These are phyloP conservation scores for Melieria picta DNA, from an alignment of 2,888 invertebrate species.

Conservation along the genomic window DNA sequence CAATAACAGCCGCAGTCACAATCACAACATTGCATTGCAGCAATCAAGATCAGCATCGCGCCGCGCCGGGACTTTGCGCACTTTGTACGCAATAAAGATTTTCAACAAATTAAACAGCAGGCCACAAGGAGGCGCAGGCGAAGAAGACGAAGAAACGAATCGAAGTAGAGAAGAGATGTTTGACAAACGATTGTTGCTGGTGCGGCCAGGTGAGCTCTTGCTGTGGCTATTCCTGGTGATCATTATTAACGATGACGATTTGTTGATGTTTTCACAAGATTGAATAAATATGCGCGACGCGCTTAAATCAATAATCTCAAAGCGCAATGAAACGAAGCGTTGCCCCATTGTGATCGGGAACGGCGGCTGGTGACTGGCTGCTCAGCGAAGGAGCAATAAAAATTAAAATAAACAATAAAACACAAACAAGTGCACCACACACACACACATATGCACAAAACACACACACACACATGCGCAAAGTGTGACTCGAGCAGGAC, in stretches of 20 bases:
- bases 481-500: too few relatives aligned
- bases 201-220: slow-evolving; percentile 15
- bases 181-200: slow-evolving; percentile 13
- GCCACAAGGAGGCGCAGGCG: background rate
- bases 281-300: slow-evolving; percentile 49
- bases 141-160: background rate
- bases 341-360: background rate
- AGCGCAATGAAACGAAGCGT: slow-evolving; percentile 8
- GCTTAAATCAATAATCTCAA: slow-evolving; percentile 2
- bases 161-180: background rate
- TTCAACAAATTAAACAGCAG: background rate
- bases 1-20: background rate
- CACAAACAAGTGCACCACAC: slow-evolving; percentile 29
- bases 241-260: slow-evolving; percentile 66
- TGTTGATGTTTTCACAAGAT: slow-evolving; percentile 65
- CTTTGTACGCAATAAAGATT: background rate
- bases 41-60: background rate
- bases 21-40: background rate
- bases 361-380: background rate
- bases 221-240: slow-evolving; percentile 50
- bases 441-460: background rate
- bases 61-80: too few relatives aligned
- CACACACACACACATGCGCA: too few relatives aligned
- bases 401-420: slow-evolving; percentile 15
- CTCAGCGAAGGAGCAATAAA: slow-evolving; percentile 9